A percentile compares a stretch with the other conserved stretches of the same genome.
Conservation (phyloP, 2,888 invertebrate species). For the Escarpia spicata region DNA sequence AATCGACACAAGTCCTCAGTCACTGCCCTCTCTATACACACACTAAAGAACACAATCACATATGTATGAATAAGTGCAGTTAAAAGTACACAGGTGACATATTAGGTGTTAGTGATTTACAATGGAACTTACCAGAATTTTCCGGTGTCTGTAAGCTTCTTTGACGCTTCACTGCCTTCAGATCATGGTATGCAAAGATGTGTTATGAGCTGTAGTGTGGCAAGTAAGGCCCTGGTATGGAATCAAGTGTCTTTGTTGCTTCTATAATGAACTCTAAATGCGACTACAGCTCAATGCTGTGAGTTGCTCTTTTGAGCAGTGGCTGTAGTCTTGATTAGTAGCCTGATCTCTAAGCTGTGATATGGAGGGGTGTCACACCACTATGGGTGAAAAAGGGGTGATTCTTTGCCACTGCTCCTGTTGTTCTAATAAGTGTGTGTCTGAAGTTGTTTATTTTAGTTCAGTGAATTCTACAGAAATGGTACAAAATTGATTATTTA, state of each 20-base stretch:
- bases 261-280: neutral
- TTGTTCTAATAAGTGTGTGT: no score
- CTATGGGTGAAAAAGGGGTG: no score
- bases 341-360: slow-evolving; percentile 16
- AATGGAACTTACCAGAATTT: neutral
- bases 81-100: neutral
- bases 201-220: neutral
- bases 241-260: neutral
- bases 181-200: neutral
- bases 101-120: neutral
- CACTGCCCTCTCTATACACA: neutral
- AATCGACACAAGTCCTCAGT: neutral
- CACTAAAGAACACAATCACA: neutral
- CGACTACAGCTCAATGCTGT: neutral
- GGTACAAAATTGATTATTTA: no score
- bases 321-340: neutral
- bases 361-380: neutral
- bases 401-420: no score
- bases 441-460: no score
- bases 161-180: neutral
- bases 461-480: no score
- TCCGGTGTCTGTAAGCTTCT: neutral
- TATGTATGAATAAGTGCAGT: neutral
- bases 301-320: neutral
- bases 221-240: neutral